Percentiles rank a stretch among this genome's conserved stretches.
phyloP scores from a whole-genome alignment of 1,140 invertebrate genomes.

The Pollicipes pollicipes region DNA sequence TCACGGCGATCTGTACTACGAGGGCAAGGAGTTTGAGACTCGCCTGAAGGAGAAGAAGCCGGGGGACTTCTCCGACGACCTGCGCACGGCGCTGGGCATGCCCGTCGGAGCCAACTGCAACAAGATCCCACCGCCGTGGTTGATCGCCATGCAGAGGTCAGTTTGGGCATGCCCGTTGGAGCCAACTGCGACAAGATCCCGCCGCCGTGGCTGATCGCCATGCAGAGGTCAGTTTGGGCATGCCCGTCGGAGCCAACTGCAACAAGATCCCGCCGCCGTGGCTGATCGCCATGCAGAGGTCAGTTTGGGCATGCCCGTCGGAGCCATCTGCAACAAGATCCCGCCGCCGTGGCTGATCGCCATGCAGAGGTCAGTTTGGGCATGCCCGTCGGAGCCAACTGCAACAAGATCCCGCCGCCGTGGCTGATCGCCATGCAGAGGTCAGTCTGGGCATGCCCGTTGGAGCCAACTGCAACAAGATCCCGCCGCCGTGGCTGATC shows the following conservation, averaged over 20 bases:
- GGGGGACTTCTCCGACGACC: conserved; percentile 86
- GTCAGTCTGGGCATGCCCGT: conserved; percentile 92
- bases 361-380: no score
- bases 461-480: conserved; percentile 67
- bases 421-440: conserved; percentile 99
- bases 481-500: conserved; percentile 97
- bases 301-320: no score
- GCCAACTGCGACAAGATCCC: no score
- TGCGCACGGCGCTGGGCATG: conserved; percentile 82
- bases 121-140: conserved; percentile 91
- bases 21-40: conserved; percentile 99
- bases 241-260: conserved; percentile 86
- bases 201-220: no score
- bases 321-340: no score
- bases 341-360: no score
- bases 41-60: conserved; percentile 96
- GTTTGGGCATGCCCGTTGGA: no score
- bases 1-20: conserved; percentile 98
- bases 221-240: no score
- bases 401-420: conserved; percentile 80
- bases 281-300: conserved; percentile 99
- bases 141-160: conserved; percentile 99
- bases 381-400: conserved; percentile 90
- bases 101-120: conserved; percentile 78
- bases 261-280: conserved; percentile 90